Evolutionary conservation across 2,797 vertebrate species (phyloP), one percentile per base, ranked within the genome.

Genomic region (Channa striata): DNA sequence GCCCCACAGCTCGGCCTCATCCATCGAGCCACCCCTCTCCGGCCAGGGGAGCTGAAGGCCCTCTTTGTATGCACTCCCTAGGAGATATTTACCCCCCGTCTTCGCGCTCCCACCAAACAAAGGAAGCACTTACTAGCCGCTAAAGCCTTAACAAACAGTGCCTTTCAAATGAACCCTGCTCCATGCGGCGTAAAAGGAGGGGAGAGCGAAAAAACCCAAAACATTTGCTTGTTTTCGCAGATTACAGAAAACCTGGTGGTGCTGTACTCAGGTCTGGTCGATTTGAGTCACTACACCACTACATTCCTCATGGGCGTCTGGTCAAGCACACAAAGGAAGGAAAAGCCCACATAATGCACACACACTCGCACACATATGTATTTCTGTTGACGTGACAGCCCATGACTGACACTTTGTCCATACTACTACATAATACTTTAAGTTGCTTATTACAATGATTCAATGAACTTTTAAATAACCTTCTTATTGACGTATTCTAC

Each of bases 61-160:
- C 72, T 92, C 92, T 93, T 94, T 94, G 93, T 94, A 82, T 71
- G 81, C 59, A 25, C 87, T 93, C 90, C 91, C 91, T 89, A 85
- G 88, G 91, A 94, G 91, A 94, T 90, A 93, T 93, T 91, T 92
- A 92, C 91, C 91, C 83, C 85, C 92, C 77, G 83, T 89, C 89
- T 85, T 84, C 70, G 39, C 64, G 83, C 89, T 86, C 77, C 78
- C 72, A 81, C 91, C 83, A 86, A 92, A 94, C 91, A 94, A 94
- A 93, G 92, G 86, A 93, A 92, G 91, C 90, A 93, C 92, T 94
- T 93, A 94, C 90, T 87, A 93, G 93, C 91, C 85, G 81, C 93
- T 93, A 93, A 93, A 93, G 91, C 90, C 86, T 93, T 92, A 91
- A 93, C 91, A 94, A 93, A 93, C 89, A 91, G 81, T 59, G 87